Evolutionary conservation across 2,888 invertebrate genomes (phyloP), one percentile per base, ranked within the genome.

Genomic region (Dynastes grantii): DNA sequence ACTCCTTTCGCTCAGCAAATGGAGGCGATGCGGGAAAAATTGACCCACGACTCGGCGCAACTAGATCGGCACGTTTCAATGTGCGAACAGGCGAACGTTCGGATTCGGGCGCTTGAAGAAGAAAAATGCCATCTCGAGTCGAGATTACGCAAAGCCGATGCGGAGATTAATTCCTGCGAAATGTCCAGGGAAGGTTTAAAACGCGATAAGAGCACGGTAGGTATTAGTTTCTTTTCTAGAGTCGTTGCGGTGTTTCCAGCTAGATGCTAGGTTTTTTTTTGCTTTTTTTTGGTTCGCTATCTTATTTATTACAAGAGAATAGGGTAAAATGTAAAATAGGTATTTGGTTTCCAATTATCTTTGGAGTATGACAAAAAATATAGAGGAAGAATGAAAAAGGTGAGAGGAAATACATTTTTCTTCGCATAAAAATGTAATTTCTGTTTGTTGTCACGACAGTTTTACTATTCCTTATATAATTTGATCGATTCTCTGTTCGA

Each of bases 121-220:
- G 96, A 97, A 85, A 92, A 95, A 81, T 91, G 92, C 70, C 92
- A 94, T 82, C 88, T 96, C 32, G 95, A 95, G 83, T 91, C 92
- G 70, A 92, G 95, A 80, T 90, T 97, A 77, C 94, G 95, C 85
- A 95, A 95, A 85, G 90, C 94, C 16, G 96, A 97, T 84, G 91
- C 94, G 0, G 97, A 97, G 86, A 90, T 97, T 45, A 93, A 93
- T 78, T 91, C 94, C 0, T 91, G 92, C 53, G 95, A 95, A 85
- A 89, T 94, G 4, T 90, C 94, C 9, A 91, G 93, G 82, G 96
- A 96, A 83, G 92, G 92, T 51, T 89, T 96, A 53, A 92, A 94
- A 79, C 91, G 94, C 83, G 96, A 96, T 86, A 96, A 95, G 87
- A 92, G 93, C 82, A 94, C 93, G 85, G 96, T 96, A 87, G 90